These are phyloP conservation scores for Moxostoma hubbsi DNA, from an alignment of 2,797 vertebrate species.

Conservation along the genomic window DNA sequence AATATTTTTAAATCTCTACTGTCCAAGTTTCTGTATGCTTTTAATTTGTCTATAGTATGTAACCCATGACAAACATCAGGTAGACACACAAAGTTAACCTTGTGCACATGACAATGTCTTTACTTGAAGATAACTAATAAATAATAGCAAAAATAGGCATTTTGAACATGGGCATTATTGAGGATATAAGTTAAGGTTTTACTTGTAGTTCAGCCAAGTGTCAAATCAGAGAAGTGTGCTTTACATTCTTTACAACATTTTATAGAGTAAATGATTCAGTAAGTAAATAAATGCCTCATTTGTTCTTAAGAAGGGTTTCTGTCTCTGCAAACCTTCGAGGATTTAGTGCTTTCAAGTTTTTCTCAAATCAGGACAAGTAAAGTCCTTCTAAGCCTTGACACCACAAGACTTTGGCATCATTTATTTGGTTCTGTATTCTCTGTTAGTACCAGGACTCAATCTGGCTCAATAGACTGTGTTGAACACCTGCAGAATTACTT, in stretches of 20 bases:
- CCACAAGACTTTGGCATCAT: no score
- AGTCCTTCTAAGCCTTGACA: no score
- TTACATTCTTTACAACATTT: background rate
- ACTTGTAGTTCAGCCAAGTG: background rate
- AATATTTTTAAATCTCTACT: no score
- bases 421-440: no score
- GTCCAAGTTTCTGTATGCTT: no score
- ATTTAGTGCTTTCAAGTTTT: background rate
- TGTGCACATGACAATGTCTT: no score
- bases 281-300: background rate
- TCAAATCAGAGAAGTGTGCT: background rate
- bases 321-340: background rate
- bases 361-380: no score
- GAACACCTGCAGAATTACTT: background rate
- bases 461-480: background rate
- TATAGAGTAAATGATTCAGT: background rate
- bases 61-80: no score
- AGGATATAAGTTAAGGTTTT: background rate
- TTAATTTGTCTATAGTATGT: no score
- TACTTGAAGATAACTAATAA: no score
- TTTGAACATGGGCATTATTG: background rate
- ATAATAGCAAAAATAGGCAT: no score
- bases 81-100: no score
- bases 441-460: background rate
- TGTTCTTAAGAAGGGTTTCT: background rate